Conservation (phyloP, 1,140 invertebrate genomes). For the Parasteatoda tepidariorum region DNA sequence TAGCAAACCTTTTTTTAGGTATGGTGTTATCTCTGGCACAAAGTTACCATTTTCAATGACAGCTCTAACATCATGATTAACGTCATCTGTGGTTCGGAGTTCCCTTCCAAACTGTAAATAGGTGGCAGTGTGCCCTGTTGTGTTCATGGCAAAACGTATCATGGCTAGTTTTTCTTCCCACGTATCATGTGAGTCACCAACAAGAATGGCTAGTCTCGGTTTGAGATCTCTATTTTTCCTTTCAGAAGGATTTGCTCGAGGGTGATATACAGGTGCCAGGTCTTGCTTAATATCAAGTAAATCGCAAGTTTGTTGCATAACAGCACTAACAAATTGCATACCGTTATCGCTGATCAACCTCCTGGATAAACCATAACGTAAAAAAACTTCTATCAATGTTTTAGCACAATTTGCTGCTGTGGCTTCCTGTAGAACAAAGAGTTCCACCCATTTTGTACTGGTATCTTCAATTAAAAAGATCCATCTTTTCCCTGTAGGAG, state of each 20-base stretch:
- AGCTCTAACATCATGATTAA: background rate
- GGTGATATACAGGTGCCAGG: background rate
- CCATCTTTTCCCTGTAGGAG: background rate
- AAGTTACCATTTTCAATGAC: slow-evolving; percentile 14
- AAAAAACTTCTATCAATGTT: slow-evolving; percentile 20
- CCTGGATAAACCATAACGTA: slow-evolving; percentile 24
- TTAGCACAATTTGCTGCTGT: background rate
- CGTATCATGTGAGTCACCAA: background rate
- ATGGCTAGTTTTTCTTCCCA: slow-evolving; percentile 2
- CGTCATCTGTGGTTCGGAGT: background rate
- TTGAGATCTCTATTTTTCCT: slow-evolving; percentile 15
- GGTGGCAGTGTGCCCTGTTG: background rate
- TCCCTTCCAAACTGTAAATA: slow-evolving; percentile 11
- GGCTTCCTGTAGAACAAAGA: slow-evolving; percentile 3
- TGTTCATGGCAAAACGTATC: slow-evolving; percentile 6
- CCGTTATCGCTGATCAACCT: slow-evolving; percentile 37
- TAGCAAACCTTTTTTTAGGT: too few relatives aligned
- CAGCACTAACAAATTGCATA: slow-evolving; percentile 7
- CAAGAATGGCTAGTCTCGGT: slow-evolving; percentile 13
- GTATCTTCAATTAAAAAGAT: slow-evolving; percentile 29
- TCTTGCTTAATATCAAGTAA: slow-evolving; percentile 19
- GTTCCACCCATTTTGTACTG: slow-evolving; percentile 33
- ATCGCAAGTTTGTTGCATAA: slow-evolving; percentile 8
- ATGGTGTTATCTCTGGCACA: background rate
- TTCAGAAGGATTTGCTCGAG: slow-evolving; percentile 16